These are phyloP conservation scores for Cyclargus thomasi DNA, from an alignment of 1,140 invertebrate genomes.

Conservation along the genomic window DNA sequence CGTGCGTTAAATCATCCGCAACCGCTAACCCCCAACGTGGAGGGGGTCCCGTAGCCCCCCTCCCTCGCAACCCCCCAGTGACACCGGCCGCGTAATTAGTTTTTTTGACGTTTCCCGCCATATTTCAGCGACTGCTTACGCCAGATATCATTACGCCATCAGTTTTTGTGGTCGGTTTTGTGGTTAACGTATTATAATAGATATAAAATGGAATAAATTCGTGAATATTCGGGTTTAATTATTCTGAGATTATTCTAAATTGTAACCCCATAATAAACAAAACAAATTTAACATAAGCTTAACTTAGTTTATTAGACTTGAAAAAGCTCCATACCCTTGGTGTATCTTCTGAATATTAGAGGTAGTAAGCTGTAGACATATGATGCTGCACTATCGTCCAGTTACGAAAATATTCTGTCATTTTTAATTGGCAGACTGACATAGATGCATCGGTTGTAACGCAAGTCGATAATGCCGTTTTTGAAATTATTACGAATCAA, in stretches of 20 bases:
- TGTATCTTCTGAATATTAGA: background rate
- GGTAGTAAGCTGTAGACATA: background rate
- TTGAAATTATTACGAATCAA: background rate
- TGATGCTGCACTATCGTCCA: background rate
- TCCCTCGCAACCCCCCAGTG: background rate
- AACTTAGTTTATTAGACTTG: no score
- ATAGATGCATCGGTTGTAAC: background rate
- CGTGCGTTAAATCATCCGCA: conserved; percentile 35
- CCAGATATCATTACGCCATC: background rate
- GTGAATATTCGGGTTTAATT: background rate
- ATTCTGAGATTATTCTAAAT: background rate
- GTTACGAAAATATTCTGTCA: background rate
- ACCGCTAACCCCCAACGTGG: conserved; percentile 15
- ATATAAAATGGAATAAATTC: background rate
- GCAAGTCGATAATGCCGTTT: background rate
- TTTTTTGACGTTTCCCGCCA: background rate
- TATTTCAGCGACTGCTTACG: background rate
- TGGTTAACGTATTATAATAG: background rate
- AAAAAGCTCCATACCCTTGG: background rate
- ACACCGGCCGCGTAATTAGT: background rate
- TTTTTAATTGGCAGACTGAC: background rate
- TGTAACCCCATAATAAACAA: background rate
- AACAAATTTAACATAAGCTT: no score
- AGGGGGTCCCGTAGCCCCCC: no score
- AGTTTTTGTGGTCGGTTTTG: background rate